A percentile compares a stretch with the other conserved stretches of the same genome.
These are phyloP conservation scores for Ernsta delagoae DNA, from an alignment of 2,888 invertebrate species.

Conservation along the genomic window DNA sequence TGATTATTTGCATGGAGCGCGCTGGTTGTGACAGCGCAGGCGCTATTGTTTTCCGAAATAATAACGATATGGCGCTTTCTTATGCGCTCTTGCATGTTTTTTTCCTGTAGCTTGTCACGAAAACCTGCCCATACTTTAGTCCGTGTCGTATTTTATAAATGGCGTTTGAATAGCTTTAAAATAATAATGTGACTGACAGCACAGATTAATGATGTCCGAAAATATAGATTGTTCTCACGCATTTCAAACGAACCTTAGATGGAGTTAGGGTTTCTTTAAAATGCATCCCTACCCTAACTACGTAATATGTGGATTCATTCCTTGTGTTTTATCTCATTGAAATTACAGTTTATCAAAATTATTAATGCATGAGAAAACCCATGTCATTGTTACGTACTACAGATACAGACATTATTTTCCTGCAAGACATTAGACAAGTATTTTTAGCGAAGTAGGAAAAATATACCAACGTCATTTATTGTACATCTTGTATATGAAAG, in stretches of 20 bases:
- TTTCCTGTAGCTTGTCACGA: slow-evolving; percentile 67
- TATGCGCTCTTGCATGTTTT: slow-evolving; percentile 56
- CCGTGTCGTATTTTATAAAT: slow-evolving; percentile 66
- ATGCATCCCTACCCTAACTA: not conserved
- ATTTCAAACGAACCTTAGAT: slow-evolving; percentile 30
- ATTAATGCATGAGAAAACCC: no score
- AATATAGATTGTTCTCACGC: slow-evolving; percentile 62
- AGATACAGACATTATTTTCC: no score
- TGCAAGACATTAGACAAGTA: no score
- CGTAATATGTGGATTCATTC: no score
- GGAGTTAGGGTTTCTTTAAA: not conserved
- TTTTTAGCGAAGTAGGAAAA: no score
- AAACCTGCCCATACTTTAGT: slow-evolving; percentile 48
- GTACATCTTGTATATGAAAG: not conserved
- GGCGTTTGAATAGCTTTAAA: slow-evolving; percentile 73
- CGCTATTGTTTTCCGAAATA: slow-evolving; percentile 82
- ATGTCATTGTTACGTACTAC: no score
- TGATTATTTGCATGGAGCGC: slow-evolving; percentile 83
- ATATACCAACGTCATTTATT: not conserved
- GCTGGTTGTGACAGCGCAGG: slow-evolving; percentile 77
- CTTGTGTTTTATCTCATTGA: no score
- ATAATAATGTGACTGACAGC: slow-evolving; percentile 57
- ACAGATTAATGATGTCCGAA: slow-evolving; percentile 58
- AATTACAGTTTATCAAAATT: no score
- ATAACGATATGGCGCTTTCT: slow-evolving; percentile 80